Evolutionary conservation across 1,140 invertebrate genomes (phyloP).

Genomic region (Nebria ingens): DNA sequence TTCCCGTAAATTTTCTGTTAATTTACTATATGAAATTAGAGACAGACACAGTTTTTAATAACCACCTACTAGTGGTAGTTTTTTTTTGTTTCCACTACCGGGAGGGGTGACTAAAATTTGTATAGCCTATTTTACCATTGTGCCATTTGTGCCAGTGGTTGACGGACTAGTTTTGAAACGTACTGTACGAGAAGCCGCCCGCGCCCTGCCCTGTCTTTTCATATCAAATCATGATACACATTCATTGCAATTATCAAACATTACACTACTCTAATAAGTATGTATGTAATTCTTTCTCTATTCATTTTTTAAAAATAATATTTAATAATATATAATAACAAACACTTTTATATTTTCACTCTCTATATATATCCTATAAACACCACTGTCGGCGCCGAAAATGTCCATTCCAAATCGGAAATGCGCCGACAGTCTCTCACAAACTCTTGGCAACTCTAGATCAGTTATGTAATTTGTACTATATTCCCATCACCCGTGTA

Average conservation of each 20-base stretch:
- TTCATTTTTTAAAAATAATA: no score
- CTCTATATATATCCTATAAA: no score
- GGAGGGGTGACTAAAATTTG: conserved; percentile 22
- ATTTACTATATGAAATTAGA: conserved; percentile 5
- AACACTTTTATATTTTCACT: no score
- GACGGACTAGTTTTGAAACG: conserved; percentile 13
- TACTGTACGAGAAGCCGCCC: neutral
- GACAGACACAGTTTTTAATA: conserved; percentile 1
- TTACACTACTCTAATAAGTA: no score
- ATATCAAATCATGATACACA: neutral
- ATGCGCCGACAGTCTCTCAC: neutral
- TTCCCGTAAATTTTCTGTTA: conserved; percentile 2
- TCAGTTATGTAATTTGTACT: conserved; percentile 4
- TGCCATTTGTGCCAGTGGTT: conserved; percentile 13
- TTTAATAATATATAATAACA: no score
- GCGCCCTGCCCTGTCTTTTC: neutral
- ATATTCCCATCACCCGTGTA: neutral
- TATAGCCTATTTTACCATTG: conserved; percentile 14
- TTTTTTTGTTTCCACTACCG: conserved; percentile 11
- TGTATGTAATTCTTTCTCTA: no score
- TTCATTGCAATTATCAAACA: neutral
- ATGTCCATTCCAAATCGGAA: neutral
- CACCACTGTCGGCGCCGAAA: neutral
- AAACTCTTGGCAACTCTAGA: neutral
- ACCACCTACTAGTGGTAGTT: conserved; percentile 10